A percentile compares a stretch with the other conserved stretches of the same genome.
Evolutionary conservation across 2,888 invertebrate genomes (phyloP).

Genomic region (Thera britannica): DNA sequence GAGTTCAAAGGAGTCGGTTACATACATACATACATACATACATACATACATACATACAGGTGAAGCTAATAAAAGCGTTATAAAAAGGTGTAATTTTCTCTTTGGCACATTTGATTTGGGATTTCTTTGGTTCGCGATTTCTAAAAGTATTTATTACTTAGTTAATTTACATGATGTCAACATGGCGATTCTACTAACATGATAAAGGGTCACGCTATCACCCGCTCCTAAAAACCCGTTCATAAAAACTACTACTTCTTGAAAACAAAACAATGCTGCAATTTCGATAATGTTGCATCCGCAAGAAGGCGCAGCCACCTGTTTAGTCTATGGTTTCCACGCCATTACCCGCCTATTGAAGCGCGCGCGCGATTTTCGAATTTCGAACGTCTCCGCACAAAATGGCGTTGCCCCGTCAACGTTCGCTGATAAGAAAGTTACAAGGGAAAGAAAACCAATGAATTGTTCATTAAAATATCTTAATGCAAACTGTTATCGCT

Average conservation of each 20-base stretch:
- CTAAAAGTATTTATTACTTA: too few species aligned
- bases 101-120: too few species aligned
- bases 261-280: conserved; percentile 27
- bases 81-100: too few species aligned
- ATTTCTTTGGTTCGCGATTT: too few species aligned
- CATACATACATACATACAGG: too few species aligned
- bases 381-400: conserved; percentile 66
- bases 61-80: too few species aligned
- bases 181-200: too few species aligned
- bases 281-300: conserved; percentile 29
- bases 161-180: too few species aligned
- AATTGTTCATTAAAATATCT: conserved; percentile 10
- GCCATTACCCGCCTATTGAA: conserved; percentile 72
- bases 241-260: conserved; percentile 1
- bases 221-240: too few species aligned
- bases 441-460: conserved; percentile 20
- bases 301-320: conserved; percentile 55
- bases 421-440: conserved; percentile 47
- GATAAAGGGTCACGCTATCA: too few species aligned
- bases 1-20: too few species aligned
- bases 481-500: not conserved
- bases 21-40: too few species aligned
- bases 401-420: conserved; percentile 65
- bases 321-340: conserved; percentile 78
- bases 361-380: conserved; percentile 71